phyloP scores from a whole-genome alignment of 2,797 vertebrate species.

The Apodemus agrarius region DNA sequence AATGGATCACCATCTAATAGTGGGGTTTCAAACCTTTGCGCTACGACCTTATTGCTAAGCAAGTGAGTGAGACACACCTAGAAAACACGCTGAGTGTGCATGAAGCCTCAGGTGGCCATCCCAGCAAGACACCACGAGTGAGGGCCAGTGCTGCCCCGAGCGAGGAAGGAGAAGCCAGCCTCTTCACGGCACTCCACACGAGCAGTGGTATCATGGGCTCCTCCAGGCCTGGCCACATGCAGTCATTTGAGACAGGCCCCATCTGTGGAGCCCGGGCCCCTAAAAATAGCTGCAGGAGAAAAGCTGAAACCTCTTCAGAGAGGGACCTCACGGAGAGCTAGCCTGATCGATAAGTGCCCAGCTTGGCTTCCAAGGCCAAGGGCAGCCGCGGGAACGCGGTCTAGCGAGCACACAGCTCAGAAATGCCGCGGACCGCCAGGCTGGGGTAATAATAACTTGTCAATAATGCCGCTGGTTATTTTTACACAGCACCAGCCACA shows the following conservation, averaged over 20 bases:
- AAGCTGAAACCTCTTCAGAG: slow-evolving; percentile 77
- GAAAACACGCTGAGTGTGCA: background rate
- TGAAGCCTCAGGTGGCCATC: background rate
- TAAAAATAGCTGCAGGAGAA: slow-evolving; percentile 81
- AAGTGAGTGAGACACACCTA: background rate
- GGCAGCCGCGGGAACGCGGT: slow-evolving; percentile 61
- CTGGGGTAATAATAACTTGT: slow-evolving; percentile 31
- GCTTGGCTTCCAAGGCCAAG: slow-evolving; percentile 16
- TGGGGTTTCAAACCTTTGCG: background rate
- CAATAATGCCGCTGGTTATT: slow-evolving; percentile 1
- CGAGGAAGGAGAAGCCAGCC: background rate
- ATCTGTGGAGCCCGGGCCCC: slow-evolving; percentile 44
- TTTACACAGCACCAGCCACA: background rate
- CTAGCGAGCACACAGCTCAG: background rate
- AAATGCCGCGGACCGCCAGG: background rate
- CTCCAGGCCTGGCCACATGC: background rate
- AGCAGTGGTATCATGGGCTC: background rate
- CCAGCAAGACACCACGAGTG: background rate
- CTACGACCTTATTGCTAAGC: background rate
- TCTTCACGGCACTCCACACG: background rate
- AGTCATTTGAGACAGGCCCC: slow-evolving; percentile 58
- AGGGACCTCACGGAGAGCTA: slow-evolving; percentile 52
- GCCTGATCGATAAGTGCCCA: slow-evolving; percentile 40
- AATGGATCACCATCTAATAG: background rate
- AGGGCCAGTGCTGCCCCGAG: background rate